A percentile compares a stretch with the other conserved stretches of the same genome.
These are phyloP conservation scores for Halcyon malimbica DNA, from an alignment of 2,113 vertebrate genomes.

Conservation along the genomic window DNA sequence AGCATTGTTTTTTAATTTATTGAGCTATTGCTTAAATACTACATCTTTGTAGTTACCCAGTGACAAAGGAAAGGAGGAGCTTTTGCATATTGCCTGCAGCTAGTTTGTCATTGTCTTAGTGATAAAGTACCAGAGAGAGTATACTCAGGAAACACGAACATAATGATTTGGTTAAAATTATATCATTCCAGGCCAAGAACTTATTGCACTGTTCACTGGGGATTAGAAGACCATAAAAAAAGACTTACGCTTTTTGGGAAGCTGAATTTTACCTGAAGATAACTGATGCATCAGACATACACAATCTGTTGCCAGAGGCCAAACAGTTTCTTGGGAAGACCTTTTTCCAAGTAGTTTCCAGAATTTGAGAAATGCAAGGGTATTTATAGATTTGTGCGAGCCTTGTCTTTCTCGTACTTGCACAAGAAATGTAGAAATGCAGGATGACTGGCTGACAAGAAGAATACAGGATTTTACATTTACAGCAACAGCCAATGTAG, in stretches of 20 bases:
- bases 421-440: background rate
- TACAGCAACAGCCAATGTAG: background rate
- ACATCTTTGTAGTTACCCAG: background rate
- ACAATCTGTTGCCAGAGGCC: background rate
- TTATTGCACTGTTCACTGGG: background rate
- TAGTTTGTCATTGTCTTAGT: background rate
- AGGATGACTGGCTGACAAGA: background rate
- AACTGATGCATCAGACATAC: background rate
- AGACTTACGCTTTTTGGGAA: background rate
- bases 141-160: background rate
- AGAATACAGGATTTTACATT: background rate
- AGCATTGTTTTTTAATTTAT: background rate
- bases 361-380: background rate
- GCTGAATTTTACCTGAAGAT: slow-evolving; percentile 12
- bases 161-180: background rate
- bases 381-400: background rate
- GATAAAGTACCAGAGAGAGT: background rate
- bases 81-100: background rate
- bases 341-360: background rate
- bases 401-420: background rate
- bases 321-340: background rate
- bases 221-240: background rate
- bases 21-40: background rate
- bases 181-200: background rate
- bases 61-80: background rate